Conservation (phyloP, 2,797 vertebrate genomes). For the Sebastes elongatus region DNA sequence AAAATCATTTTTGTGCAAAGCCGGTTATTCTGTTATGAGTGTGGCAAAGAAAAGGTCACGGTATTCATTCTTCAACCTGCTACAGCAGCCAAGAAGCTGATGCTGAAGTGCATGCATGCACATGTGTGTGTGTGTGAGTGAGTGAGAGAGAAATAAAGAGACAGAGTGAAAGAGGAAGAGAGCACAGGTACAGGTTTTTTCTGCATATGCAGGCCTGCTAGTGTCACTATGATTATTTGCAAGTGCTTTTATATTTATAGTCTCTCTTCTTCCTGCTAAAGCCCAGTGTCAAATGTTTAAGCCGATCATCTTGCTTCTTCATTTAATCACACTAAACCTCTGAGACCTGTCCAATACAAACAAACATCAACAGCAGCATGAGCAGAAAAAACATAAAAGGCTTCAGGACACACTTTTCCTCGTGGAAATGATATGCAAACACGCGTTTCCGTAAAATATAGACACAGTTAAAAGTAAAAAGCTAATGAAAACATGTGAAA, state of each 20-base stretch:
- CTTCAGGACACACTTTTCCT: background rate
- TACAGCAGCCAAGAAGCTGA: background rate
- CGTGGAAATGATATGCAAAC: background rate
- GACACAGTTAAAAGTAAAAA: background rate
- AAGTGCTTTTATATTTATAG: background rate
- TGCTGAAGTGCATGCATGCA: background rate
- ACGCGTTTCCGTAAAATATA: background rate
- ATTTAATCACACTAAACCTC: slow-evolving; percentile 38
- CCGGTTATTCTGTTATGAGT: slow-evolving; percentile 1
- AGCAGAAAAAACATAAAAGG: background rate
- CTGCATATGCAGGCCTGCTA: background rate
- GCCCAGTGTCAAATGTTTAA: slow-evolving; percentile 4
- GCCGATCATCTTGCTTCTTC: slow-evolving; percentile 10
- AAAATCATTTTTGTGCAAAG: slow-evolving; percentile 7
- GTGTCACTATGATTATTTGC: background rate
- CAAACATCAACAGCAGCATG: slow-evolving; percentile 1
- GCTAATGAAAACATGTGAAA: background rate
- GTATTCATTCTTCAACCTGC: slow-evolving; percentile 6
- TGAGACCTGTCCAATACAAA: background rate
- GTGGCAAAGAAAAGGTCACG: slow-evolving; percentile 40
- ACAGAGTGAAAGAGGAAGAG: background rate
- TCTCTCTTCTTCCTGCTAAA: background rate
- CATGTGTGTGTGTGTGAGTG: background rate
- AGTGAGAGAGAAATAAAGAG: background rate
- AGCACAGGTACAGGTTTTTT: background rate